Evolutionary conservation across 2,888 invertebrate genomes (phyloP).

Genomic region (Halictus quadricinctus): DNA sequence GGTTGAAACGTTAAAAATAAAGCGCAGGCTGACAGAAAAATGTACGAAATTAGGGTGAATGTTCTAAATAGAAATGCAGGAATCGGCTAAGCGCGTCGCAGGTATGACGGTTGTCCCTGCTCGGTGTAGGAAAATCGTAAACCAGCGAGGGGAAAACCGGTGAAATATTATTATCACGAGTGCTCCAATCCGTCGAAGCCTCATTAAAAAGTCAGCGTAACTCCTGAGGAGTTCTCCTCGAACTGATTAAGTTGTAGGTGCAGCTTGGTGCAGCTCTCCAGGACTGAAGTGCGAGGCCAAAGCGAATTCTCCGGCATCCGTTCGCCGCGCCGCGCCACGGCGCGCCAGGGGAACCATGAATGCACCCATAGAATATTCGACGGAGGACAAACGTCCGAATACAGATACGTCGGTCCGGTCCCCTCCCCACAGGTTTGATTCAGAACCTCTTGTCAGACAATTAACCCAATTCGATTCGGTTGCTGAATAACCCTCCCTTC

Average conservation of each 20-base stretch:
- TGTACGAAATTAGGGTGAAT: too few species aligned
- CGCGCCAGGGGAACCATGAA: constrained; percentile 16
- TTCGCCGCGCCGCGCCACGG: neutral
- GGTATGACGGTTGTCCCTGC: neutral
- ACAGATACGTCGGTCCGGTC: constrained; percentile 27
- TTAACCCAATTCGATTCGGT: constrained; percentile 58
- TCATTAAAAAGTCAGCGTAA: constrained; percentile 2
- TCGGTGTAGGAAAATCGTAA: neutral
- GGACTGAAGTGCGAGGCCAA: neutral
- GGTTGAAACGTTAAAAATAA: too few species aligned
- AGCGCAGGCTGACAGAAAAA: too few species aligned
- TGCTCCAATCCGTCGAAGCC: neutral
- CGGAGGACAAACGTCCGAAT: constrained; percentile 30
- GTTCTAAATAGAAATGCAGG: too few species aligned
- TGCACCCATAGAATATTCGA: constrained; percentile 32
- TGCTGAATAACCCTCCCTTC: constrained; percentile 25
- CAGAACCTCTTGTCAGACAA: constrained; percentile 53
- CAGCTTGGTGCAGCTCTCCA: too few species aligned
- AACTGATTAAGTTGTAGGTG: neutral
- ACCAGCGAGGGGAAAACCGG: neutral
- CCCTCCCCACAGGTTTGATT: constrained; percentile 33
- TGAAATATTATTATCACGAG: neutral
- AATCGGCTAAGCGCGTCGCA: too few species aligned
- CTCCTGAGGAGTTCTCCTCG: neutral
- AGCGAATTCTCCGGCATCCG: constrained; percentile 6